Evolutionary conservation across 2,113 vertebrate species (phyloP), one percentile per base, ranked within the genome.

Genomic region (Bubo bubo): DNA sequence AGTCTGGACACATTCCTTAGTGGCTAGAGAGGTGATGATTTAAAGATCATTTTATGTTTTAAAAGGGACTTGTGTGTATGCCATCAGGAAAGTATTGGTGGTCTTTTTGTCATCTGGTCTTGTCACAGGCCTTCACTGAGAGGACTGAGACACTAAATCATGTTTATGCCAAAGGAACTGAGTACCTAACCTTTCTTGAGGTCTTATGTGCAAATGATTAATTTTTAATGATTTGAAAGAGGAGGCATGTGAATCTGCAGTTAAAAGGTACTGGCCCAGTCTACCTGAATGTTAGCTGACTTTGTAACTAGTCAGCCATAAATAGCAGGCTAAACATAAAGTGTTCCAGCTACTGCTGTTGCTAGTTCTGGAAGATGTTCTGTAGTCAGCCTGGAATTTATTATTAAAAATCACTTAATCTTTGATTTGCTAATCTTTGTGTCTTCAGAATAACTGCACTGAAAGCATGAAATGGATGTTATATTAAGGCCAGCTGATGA

Each of bases 381-480:
- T 27, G 11, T 41, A 50, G 41, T 64, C 47, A 90, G 14, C 7
- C 22, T 58, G 22, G 4, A 87, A 24, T 19, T 91, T 71, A n/a
- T 53, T 58, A 58, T 47, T 71, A 20, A 67, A 77, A 77, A n/a
- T 63, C 7, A 19, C 24, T 66, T 86, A 18, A 17, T 81, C 13
- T 70, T 89, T 49, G 7, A 24, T 47, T 58, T 94, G 19, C 13
- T 79, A 6, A 17, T 79, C 4, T 79, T 67, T n/a, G 4, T 75
- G 9, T 75, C 22, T 85, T 74, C 80, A 55, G 50, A 59, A 62
- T 62, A 87, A 55, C 13, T 37, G 6, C 16, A 53, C 5, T 53
- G 15, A 84, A 88, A 81, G 7, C 34, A 10, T 63, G 24, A 2
- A 52, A 20, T 1, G 18, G 24, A 10, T 0, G 0, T 28, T 68